Evolutionary conservation across 2,113 vertebrate species (phyloP).

Genomic region (Crotalus viridis): DNA sequence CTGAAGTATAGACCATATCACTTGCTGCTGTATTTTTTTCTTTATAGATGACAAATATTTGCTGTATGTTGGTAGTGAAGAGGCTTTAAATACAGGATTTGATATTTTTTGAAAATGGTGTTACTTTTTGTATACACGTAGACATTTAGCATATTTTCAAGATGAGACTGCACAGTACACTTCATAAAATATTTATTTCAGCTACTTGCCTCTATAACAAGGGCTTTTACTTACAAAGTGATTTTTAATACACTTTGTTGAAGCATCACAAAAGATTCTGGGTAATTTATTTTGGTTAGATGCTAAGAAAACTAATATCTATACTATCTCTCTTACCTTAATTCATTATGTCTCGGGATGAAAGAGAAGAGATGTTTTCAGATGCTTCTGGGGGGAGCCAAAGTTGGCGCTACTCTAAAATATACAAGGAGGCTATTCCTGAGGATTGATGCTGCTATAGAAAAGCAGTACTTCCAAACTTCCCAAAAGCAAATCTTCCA

Average conservation of each 20-base stretch:
- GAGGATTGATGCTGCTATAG: neutral
- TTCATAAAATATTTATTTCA: neutral
- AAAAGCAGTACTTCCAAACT: neutral
- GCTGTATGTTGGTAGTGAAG: conserved; percentile 74
- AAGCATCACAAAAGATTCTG: neutral
- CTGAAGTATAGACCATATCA: conserved; percentile 66
- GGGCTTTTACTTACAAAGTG: neutral
- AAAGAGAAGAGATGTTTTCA: neutral
- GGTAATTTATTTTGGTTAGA: neutral
- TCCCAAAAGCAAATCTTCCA: neutral
- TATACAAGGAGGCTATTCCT: neutral
- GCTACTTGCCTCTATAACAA: neutral
- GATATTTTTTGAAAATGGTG: conserved; percentile 78
- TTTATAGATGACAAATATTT: conserved; percentile 75
- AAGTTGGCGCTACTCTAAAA: neutral
- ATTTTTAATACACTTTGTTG: neutral
- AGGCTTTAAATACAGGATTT: conserved; percentile 76
- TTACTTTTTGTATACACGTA: conserved; percentile 78
- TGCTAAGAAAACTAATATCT: neutral
- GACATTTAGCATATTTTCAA: conserved; percentile 76
- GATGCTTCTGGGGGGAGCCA: neutral
- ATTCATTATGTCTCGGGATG: neutral
- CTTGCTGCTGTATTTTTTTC: conserved; percentile 72
- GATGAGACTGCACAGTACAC: conserved; percentile 54
- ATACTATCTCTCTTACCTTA: neutral